A percentile compares a stretch with the other conserved stretches of the same genome.
Evolutionary conservation across 2,888 invertebrate genomes (phyloP).

Genomic region (Poecilobothrus nobilitatus): DNA sequence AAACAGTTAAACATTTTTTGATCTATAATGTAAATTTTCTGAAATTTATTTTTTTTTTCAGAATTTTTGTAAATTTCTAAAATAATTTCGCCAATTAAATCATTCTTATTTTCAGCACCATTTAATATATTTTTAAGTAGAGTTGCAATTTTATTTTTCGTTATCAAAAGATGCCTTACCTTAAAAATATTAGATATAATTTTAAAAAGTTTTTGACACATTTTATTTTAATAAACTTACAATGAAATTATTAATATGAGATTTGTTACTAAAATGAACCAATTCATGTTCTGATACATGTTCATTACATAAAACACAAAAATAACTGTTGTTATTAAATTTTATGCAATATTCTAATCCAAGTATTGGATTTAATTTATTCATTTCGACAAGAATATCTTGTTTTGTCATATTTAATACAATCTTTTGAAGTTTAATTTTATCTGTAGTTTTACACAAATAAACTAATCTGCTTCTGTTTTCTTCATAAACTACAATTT

Average conservation of each 20-base stretch:
- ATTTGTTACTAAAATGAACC: background rate
- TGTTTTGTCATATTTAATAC: background rate
- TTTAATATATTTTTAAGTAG: background rate
- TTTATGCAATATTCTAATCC: slow-evolving; percentile 9
- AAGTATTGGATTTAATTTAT: background rate
- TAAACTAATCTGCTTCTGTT: background rate
- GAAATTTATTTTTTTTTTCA: background rate
- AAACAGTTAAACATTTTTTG: background rate
- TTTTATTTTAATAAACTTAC: background rate
- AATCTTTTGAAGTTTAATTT: background rate
- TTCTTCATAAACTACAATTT: background rate
- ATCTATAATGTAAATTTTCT: background rate
- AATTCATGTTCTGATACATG: background rate
- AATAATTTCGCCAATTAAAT: background rate
- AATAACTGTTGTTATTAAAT: background rate
- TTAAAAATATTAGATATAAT: background rate
- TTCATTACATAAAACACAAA: background rate
- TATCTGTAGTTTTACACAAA: background rate
- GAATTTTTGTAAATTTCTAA: background rate
- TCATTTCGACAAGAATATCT: background rate
- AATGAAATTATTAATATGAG: slow-evolving; percentile 1
- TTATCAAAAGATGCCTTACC: background rate
- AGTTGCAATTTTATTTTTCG: background rate
- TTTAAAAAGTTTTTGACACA: background rate
- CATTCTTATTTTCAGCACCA: background rate